phyloP scores from a whole-genome alignment of 2,113 vertebrate genomes.

The Dermatemys mawii region DNA sequence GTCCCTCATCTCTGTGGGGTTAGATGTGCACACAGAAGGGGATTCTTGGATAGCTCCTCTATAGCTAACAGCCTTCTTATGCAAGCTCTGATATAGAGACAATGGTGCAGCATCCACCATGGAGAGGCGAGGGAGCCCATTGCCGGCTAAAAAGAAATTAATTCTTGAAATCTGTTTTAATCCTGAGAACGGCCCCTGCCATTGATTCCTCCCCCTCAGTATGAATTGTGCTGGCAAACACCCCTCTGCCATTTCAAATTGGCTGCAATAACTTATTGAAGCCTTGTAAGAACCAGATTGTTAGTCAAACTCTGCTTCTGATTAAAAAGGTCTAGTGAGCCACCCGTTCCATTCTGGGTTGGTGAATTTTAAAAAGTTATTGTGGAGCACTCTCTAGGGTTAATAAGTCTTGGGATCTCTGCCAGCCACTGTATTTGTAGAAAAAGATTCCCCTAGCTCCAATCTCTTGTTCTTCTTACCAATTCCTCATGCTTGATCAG shows the following conservation, averaged over 20 bases:
- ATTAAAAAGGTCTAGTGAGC: background rate
- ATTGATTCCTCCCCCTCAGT: background rate
- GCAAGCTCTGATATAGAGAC: background rate
- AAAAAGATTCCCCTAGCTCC: conserved; percentile 33
- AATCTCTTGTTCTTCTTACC: background rate
- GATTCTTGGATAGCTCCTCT: background rate
- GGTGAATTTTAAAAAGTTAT: conserved; percentile 10
- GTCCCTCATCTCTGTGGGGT: accelerated
- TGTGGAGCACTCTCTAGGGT: conserved; percentile 54
- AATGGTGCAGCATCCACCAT: accelerated
- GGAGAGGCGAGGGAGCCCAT: background rate
- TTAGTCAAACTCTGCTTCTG: conserved; percentile 43
- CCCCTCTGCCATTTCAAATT: background rate
- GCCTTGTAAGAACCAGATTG: conserved; percentile 25
- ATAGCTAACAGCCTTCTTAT: background rate
- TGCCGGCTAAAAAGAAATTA: background rate
- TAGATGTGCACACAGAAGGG: accelerated
- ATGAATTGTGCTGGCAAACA: background rate
- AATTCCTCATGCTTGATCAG: background rate
- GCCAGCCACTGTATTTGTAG: conserved; percentile 39
- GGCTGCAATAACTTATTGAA: conserved; percentile 20
- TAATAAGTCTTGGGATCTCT: conserved; percentile 1
- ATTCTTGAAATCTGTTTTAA: background rate
- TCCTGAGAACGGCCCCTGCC: background rate
- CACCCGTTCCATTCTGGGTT: conserved; percentile 56